Evolutionary conservation across 2,888 invertebrate genomes (phyloP).

Genomic region (Micoletzkya japonica): DNA sequence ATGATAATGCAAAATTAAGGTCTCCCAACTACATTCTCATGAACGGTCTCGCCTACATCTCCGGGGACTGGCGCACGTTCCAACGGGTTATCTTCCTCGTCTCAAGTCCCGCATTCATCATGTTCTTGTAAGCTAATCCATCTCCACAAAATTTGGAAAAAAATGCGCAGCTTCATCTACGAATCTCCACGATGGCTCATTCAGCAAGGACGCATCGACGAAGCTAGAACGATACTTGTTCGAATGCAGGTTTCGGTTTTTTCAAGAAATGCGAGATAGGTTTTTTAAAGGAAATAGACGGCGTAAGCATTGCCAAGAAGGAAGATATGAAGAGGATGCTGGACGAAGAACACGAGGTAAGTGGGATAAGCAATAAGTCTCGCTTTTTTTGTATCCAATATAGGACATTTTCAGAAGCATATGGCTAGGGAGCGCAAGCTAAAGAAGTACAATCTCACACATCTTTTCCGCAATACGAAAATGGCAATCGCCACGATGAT

Average conservation of each 20-base stretch:
- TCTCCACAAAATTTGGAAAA: background rate
- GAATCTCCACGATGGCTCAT: constrained; percentile 56
- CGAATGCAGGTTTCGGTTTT: constrained; percentile 33
- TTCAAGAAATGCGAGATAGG: background rate
- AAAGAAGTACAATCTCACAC: constrained; percentile 38
- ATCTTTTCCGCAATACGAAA: constrained; percentile 50
- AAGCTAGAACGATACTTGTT: constrained; percentile 47
- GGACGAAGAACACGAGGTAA: constrained; percentile 36
- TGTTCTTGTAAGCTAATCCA: constrained; percentile 39
- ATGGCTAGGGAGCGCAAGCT: constrained; percentile 30
- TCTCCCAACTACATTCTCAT: constrained; percentile 57
- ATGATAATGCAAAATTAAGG: too few relatives aligned
- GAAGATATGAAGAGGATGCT: constrained; percentile 42
- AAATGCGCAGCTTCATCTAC: constrained; percentile 42
- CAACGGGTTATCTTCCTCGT: constrained; percentile 44
- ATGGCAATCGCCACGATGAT: constrained; percentile 46
- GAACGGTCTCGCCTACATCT: constrained; percentile 42
- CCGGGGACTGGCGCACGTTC: constrained; percentile 52
- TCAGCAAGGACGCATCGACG: constrained; percentile 50
- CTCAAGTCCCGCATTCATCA: constrained; percentile 47
- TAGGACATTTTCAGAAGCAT: constrained; percentile 27
- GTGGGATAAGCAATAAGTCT: too few relatives aligned
- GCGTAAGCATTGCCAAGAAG: constrained; percentile 34
- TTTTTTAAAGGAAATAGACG: constrained; percentile 32
- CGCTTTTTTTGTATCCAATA: background rate